Base-by-base conservation (phyloP, 2,797 vertebrate species). In the Gallinago nigripennis region DNA sequence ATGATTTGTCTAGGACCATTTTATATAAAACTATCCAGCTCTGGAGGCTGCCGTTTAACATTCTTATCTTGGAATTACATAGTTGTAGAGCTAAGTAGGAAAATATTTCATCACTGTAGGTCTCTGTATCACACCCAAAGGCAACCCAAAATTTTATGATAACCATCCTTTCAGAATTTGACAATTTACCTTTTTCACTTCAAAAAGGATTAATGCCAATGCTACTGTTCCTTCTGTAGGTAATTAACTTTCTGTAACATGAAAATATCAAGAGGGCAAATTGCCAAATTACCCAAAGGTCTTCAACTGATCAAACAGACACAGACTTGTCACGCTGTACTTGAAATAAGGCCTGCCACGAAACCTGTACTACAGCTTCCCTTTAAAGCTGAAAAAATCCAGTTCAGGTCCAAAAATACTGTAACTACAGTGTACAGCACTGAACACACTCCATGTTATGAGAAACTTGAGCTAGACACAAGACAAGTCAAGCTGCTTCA, bases 251-350 rank as follows among this genome's bases (percentile, higher is more conserved):
- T 30, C 24, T 31, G 27, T 70, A 57, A 77, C 23, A 24, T 48
- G 57, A 45, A 71, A 51, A 58, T 4, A 76, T 6, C 43, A 28
- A 70, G 43, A 51, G 28, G 11, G 6, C 28, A 21, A 51, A 76
- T 4, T 33, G 41, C 27, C 64, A 77, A 21, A n/a, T 51, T 57
- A 64, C 27, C 23, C 43, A 57, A 43, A 58, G n/a, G 8, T 11
- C 45, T 78, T 78, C 60, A 60, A 35, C 1, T 71, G 31, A 41
- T 16, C 0, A 0, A 65, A 16, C 0, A 39, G 24, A 33, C 51
- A 71, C 17, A 58, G 20, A 39, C 46, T 41, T 46, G 39, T 48
- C 25, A 33, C 6, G 15, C 24, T 35, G 10, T 30, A 35, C 53
- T 54, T 46, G 53, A 58, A 79, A 45, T 9, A 50, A 46, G 21